Evolutionary conservation across 2,113 vertebrate species (phyloP), one percentile per base, ranked within the genome.

Genomic region (Pseudorectes ferrugineus): DNA sequence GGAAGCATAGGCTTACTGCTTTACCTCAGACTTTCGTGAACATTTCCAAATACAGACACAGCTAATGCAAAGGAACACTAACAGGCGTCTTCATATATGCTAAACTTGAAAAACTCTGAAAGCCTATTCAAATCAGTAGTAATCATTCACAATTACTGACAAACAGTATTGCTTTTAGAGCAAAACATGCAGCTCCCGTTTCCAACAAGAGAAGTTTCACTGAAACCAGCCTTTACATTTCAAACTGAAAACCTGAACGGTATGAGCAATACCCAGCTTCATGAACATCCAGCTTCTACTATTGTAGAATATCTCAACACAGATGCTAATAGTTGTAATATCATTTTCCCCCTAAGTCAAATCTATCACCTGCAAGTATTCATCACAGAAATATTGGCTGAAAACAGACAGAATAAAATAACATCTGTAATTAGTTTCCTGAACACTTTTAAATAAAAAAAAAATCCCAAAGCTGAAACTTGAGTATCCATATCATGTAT

Each of bases 1-100:
- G 43, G 58, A 63, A 90, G 43, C 1, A 0, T 23, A 54, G 18
- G 14, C 23, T 74, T 68, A 63, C 1, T 46, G 48, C 62, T 75
- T 78, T n/a, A 87, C 46, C 36, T 87, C 65, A 78, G 52, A 59
- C 19, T 38, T 28, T 15, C 35, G 61, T 7, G 4, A 71, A 42
- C 17, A 43, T 36, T 93, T 71, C 48, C 43, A 91, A 46, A 80
- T 25, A 80, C 10, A 62, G 49, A 61, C 25, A 43, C 6, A 26
- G 48, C 36, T 51, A 29, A 81, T 23, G 21, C 36, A 84, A 63
- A 67, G 55, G 51, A 89, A 83, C 15, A 33, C 26, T 25, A 17
- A 52, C 4, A 62, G 5, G 35, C 22, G 28, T 26, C 73, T 68
- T 49, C 67, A 54, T 17, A n/a, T 1, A 40, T 0, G 1, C 20